phyloP scores from a whole-genome alignment of 2,797 vertebrate genomes.

The Parotocinclus haroldoi region DNA sequence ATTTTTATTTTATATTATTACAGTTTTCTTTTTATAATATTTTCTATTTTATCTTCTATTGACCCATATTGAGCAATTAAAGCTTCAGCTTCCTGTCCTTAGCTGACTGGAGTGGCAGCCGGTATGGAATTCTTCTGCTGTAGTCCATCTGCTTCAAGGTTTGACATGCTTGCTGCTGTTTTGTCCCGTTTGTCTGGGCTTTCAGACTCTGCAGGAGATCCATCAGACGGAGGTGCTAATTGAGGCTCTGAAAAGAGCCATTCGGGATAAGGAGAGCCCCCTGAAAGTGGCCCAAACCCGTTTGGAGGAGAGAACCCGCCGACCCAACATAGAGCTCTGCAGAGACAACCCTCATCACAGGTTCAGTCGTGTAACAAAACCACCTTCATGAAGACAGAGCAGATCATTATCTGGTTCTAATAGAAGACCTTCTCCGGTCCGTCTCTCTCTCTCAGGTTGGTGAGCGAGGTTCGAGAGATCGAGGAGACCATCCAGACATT shows the following conservation, averaged over 20 bases:
- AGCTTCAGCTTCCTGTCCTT: too few species aligned
- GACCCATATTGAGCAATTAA: too few species aligned
- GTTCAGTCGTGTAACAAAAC: constrained; percentile 56
- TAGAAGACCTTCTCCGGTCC: too few species aligned
- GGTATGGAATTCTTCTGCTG: too few species aligned
- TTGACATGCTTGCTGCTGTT: too few species aligned
- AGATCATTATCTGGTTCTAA: too few species aligned
- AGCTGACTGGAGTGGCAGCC: too few species aligned
- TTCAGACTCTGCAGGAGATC: constrained; percentile 88
- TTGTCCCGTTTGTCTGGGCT: not conserved
- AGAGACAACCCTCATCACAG: constrained; percentile 82
- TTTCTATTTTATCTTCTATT: too few species aligned
- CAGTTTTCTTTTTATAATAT: too few species aligned
- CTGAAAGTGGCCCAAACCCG: constrained; percentile 91
- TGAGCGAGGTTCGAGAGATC: constrained; percentile 83
- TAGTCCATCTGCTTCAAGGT: too few species aligned
- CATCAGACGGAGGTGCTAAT: constrained; percentile 87
- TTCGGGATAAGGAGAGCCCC: constrained; percentile 80
- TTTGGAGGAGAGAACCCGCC: constrained; percentile 82
- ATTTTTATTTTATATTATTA: too few species aligned
- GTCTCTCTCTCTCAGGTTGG: constrained; percentile 69
- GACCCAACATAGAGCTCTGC: constrained; percentile 89
- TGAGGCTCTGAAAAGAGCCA: constrained; percentile 80
- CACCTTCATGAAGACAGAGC: too few species aligned
- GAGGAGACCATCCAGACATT: constrained; percentile 83